Base-by-base conservation (phyloP, 2,797 vertebrate species). In the Melanotaenia pygmaea region DNA sequence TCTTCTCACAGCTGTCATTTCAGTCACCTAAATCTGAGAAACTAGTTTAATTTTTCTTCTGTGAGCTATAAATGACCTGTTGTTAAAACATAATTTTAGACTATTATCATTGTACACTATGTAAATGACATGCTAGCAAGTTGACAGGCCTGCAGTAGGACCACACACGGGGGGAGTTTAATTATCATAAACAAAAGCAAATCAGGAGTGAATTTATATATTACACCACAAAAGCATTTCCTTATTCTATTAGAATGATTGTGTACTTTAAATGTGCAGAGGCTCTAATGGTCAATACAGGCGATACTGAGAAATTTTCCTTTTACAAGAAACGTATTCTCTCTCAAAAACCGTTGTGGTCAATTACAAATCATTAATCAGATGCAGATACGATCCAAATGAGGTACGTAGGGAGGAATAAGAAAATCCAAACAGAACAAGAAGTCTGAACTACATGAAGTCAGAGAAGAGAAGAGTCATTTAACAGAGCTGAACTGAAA, bases 361-460 rank as follows among this genome's bases (percentile, higher is more conserved):
- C 4, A 56, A 30, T 69, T 30, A 65, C 51, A 65, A 35, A 67
- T 2, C 22, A 59, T 59, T 26, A 40, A 61, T 24, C 35, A 4
- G 38, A 53, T 56, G 34, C 32, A 51, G 7, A 70, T 4, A 64
- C 8, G 61, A 22, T 63, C 1, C 26, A 24, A 75, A 38, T n/a
- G 14, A 58, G 62, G 50, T 14, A 1, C 6, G 32, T 59, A 34
- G 22, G 30, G 20, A 65, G 16, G 3, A 60, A 62, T 24, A 66
- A 67, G 26, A 28, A 28, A 28, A 28, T 28, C 26, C 26, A 28
- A 28, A 28, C 26, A 28, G 26, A 28, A 28, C 26, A 28, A 28
- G 37, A 59, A 63, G 53, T 20, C 2, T 56, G n/a, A 70, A 65
- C 22, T 0, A 20, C 28, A 37, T 54, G 16, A 38, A 60, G 20